phyloP scores from a whole-genome alignment of 2,797 vertebrate genomes.

The Moxostoma hubbsi region DNA sequence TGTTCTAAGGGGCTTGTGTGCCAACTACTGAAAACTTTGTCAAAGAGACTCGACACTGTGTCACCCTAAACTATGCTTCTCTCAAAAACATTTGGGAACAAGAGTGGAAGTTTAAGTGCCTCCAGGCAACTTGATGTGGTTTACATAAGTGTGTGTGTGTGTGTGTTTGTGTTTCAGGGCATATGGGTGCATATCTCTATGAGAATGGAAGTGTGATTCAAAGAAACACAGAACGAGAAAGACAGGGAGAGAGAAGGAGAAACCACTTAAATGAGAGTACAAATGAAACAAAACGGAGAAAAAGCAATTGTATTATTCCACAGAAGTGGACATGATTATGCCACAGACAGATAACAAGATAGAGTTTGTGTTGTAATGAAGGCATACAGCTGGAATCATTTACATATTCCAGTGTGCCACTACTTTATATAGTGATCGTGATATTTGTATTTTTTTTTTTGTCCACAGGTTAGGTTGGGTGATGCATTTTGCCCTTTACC shows the following conservation, averaged over 20 bases:
- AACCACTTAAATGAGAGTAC: background rate
- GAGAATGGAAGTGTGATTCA: slow-evolving; percentile 24
- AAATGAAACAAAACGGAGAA: background rate
- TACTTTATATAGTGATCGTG: no score
- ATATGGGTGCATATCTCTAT: background rate
- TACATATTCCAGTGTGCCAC: no score
- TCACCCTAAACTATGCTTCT: slow-evolving; percentile 28
- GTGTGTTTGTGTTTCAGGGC: background rate
- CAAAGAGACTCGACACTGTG: background rate
- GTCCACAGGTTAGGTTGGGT: no score
- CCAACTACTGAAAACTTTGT: slow-evolving; percentile 37
- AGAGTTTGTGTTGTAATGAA: no score
- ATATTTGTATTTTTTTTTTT: no score
- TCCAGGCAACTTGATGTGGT: background rate
- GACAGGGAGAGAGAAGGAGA: background rate
- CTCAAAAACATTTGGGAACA: slow-evolving; percentile 31
- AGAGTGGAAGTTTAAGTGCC: slow-evolving; percentile 13
- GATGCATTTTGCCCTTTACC: no score
- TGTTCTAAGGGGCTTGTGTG: slow-evolving; percentile 6
- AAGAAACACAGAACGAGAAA: background rate
- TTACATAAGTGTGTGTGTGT: slow-evolving; percentile 20
- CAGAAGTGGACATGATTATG: background rate
- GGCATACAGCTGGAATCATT: no score
- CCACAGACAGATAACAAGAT: no score
- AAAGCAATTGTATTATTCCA: background rate